These are phyloP conservation scores for Aldrovandia affinis DNA, from an alignment of 2,797 vertebrate species.

Conservation along the genomic window DNA sequence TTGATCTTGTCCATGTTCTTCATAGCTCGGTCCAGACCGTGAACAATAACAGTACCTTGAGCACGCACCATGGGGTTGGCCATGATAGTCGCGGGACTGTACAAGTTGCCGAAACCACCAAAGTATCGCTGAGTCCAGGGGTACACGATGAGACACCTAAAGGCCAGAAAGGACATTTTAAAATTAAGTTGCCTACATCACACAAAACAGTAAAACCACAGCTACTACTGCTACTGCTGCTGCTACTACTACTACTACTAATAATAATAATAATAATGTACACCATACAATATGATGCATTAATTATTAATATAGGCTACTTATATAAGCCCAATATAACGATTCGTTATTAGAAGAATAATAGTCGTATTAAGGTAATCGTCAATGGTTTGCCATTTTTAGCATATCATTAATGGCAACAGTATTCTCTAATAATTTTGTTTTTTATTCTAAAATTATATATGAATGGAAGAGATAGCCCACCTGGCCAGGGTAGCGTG, in stretches of 20 bases:
- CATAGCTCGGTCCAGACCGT: conserved; percentile 76
- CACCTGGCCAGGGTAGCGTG: conserved; percentile 67
- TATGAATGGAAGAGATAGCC: neutral
- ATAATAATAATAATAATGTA: no score
- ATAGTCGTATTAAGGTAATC: no score
- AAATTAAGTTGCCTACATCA: neutral
- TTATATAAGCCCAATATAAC: no score
- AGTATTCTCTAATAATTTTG: neutral
- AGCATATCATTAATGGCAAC: neutral
- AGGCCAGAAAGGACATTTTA: neutral
- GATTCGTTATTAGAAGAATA: no score
- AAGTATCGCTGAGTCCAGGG: conserved; percentile 92
- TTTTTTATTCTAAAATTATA: neutral
- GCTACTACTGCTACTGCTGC: neutral
- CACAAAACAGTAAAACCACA: neutral
- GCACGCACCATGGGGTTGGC: conserved; percentile 74
- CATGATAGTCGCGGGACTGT: conserved; percentile 67
- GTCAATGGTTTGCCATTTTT: no score
- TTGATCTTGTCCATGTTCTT: conserved; percentile 86
- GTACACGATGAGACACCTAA: conserved; percentile 83
- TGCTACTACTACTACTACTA: neutral
- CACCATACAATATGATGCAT: no score
- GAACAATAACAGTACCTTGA: conserved; percentile 81
- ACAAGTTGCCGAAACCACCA: conserved; percentile 77
- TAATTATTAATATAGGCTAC: no score